These are phyloP conservation scores for Nipponia nippon DNA, from an alignment of 2,113 vertebrate genomes.

Conservation along the genomic window DNA sequence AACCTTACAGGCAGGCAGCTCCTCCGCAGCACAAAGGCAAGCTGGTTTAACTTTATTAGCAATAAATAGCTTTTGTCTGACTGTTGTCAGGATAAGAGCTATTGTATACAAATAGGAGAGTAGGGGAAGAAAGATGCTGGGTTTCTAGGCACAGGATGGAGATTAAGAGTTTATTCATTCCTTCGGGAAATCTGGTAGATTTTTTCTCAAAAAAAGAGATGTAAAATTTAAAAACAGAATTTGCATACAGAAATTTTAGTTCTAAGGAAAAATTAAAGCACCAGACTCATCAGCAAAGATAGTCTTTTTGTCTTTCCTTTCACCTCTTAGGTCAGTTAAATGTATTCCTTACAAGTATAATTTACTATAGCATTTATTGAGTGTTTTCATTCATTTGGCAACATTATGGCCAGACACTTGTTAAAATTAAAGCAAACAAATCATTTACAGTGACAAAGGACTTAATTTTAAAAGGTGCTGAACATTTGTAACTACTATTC, in stretches of 20 bases:
- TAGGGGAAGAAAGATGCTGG: background rate
- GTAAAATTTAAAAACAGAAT: background rate
- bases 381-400: background rate
- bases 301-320: background rate
- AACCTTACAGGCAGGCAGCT: background rate
- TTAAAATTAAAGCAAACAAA: background rate
- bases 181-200: background rate
- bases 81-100: background rate
- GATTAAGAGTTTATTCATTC: background rate
- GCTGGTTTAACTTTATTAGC: background rate
- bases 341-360: background rate
- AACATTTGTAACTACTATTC: background rate
- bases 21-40: background rate
- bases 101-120: background rate
- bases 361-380: background rate
- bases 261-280: background rate
- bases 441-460: background rate
- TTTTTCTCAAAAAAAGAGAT: background rate
- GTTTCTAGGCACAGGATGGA: background rate
- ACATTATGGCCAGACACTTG: fast-evolving
- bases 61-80: background rate
- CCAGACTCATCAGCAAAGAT: background rate
- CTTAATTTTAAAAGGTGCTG: background rate
- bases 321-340: background rate
- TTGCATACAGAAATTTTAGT: background rate